These are phyloP conservation scores for Oophaga sylvatica DNA, from an alignment of 2,797 vertebrate genomes.

Conservation along the genomic window DNA sequence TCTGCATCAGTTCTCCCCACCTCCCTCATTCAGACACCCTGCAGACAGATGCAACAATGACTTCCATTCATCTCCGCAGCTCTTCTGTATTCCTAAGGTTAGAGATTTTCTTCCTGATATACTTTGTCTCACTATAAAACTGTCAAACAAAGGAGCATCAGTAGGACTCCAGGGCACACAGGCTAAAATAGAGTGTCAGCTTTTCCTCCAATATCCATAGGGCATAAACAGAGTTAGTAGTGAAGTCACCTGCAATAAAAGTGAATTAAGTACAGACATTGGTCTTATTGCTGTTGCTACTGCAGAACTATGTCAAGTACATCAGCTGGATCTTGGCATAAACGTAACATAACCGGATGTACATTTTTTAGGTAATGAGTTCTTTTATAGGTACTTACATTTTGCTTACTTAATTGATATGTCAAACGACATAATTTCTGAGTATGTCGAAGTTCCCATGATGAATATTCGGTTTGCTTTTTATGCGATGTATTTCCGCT, in stretches of 20 bases:
- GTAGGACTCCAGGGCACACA: slow-evolving; percentile 15
- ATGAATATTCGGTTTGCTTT: too few relatives aligned
- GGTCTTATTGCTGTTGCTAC: background rate
- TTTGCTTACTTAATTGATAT: background rate
- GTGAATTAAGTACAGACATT: background rate
- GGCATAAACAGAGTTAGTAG: slow-evolving; percentile 1
- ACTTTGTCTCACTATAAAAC: slow-evolving; percentile 51
- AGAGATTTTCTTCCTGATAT: slow-evolving; percentile 61
- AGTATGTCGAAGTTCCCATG: too few relatives aligned
- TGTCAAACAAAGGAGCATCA: slow-evolving; percentile 48
- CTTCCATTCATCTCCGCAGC: slow-evolving; percentile 63
- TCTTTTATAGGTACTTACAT: background rate
- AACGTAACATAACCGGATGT: background rate
- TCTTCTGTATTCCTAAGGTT: slow-evolving; percentile 58
- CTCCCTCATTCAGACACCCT: slow-evolving; percentile 65
- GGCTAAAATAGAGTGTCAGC: background rate
- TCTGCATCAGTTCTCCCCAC: slow-evolving; percentile 69
- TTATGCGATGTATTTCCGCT: too few relatives aligned
- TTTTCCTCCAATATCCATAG: background rate
- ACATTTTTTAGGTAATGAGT: background rate
- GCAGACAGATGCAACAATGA: slow-evolving; percentile 64
- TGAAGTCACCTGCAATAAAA: background rate
- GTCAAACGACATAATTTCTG: too few relatives aligned
- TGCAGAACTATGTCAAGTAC: background rate
- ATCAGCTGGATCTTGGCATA: background rate